Percentiles rank a stretch among this genome's conserved stretches.
phyloP scores from a whole-genome alignment of 2,113 vertebrate genomes.

The Ammodytes marinus region DNA sequence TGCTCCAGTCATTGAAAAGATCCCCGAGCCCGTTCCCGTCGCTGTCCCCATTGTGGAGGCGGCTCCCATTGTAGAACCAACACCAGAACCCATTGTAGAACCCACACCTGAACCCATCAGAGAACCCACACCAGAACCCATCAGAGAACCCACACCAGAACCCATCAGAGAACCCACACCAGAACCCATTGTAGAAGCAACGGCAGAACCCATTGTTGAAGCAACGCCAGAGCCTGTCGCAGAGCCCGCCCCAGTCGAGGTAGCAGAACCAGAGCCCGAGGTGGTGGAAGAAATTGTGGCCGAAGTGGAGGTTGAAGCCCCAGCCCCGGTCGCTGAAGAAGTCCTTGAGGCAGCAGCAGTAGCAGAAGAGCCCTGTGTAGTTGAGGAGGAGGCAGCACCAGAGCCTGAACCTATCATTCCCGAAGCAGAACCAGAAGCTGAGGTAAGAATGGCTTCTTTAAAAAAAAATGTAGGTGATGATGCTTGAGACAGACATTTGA shows the following conservation, averaged over 20 bases:
- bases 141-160: no score
- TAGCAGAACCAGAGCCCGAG: conserved; percentile 23
- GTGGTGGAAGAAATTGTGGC: conserved; percentile 29
- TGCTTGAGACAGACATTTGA: neutral
- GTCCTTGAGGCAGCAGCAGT: conserved; percentile 12
- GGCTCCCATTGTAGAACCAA: conserved; percentile 33
- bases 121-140: neutral
- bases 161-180: neutral
- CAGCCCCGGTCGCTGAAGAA: conserved; percentile 18
- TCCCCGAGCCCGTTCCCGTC: conserved; percentile 31
- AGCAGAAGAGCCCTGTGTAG: conserved; percentile 18
- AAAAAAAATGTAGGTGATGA: no score
- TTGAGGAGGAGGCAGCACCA: conserved; percentile 14
- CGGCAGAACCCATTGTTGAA: conserved; percentile 23
- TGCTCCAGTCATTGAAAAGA: neutral
- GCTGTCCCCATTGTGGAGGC: conserved; percentile 41
- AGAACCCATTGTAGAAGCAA: conserved; percentile 1
- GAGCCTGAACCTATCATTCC: conserved; percentile 57
- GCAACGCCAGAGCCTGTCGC: neutral
- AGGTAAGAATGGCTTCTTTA: conserved; percentile 50
- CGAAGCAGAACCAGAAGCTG: conserved; percentile 50
- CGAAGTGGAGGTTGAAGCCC: conserved; percentile 41
- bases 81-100: conserved; percentile 10
- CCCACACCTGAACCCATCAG: neutral
- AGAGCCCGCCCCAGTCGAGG: conserved; percentile 34